These are phyloP conservation scores for Meta bourneti DNA, from an alignment of 2,888 invertebrate species.

Conservation along the genomic window DNA sequence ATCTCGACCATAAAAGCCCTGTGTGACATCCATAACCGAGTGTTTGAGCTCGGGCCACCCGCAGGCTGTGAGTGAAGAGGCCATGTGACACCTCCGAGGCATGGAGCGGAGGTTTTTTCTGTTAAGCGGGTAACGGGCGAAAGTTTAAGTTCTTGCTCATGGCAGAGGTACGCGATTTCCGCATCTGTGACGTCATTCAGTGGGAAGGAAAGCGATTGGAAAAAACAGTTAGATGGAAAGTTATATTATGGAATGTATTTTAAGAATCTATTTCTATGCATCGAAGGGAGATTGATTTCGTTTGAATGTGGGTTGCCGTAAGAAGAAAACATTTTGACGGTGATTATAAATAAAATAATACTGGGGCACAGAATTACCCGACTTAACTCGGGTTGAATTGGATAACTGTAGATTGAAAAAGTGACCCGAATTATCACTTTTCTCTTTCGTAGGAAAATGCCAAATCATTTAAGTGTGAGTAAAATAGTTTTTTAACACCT, in stretches of 20 bases:
- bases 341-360: too few relatives aligned
- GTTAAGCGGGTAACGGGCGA: conserved; percentile 56
- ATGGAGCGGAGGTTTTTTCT: neutral
- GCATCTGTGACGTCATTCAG: conserved; percentile 43
- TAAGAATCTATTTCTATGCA: neutral
- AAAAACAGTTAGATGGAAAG: neutral
- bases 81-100: conserved; percentile 36
- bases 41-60: neutral
- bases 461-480: too few relatives aligned
- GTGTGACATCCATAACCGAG: conserved; percentile 11
- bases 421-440: too few relatives aligned
- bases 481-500: too few relatives aligned
- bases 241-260: neutral
- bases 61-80: conserved; percentile 38
- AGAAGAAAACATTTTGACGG: too few relatives aligned
- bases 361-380: too few relatives aligned
- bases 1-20: neutral
- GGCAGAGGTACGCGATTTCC: conserved; percentile 54
- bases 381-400: too few relatives aligned
- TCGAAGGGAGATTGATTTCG: conserved; percentile 3
- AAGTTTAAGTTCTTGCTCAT: conserved; percentile 69
- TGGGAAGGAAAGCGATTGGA: neutral
- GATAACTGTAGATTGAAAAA: too few relatives aligned
- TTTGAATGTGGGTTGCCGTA: neutral
- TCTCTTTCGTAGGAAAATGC: too few relatives aligned